Base-by-base conservation (phyloP, 2,888 invertebrate species). In the Drosophila lacicola region DNA sequence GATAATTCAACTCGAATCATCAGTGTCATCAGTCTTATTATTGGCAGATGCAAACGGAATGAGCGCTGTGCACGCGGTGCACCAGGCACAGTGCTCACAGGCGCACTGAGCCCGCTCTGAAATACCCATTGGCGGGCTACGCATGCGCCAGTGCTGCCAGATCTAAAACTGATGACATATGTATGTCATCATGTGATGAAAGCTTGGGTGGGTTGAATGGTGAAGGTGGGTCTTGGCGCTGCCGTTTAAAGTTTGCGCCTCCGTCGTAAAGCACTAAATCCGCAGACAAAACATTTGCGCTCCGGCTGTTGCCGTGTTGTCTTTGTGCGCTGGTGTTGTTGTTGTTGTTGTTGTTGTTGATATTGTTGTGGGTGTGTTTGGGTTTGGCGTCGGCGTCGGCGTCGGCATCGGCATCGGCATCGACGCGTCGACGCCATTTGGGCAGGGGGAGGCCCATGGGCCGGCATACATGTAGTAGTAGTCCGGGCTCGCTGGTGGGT, bases 251-350 rank as follows among this genome's bases (percentile, higher is more conserved):
- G 75, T 78, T 70, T 74, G 73, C 70, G 71, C 72, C 81, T 74
- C 29, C 64, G 53, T 78, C 79, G 74, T 84, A 84, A 84, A 84
- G 84, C 82, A 82, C 78, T 84, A 82, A 84, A 74, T 82, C 82
- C 82, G 61, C 65, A 73, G 82, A 86, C 87, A 87, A 79, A 83
- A 70, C 65, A 75, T 73, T 74, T 82, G 60, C 70, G 63, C 21
- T 46, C 46, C 58, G 70, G 36, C 72, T 54, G 58, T 50, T 51
- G 49, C 33, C 39, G 54, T 67, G 41, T 45, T 45, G 55, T 25
- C 45, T 21, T 44, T 55, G 36, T 45, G 29, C 8, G 29, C 8
- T 25, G 25, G 6, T 54, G n/a, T 36, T 33, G 47, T 45, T 56
- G 55, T 54, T 60, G 63, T 73, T 58, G 44, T 46, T 60, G 29